Evolutionary conservation across 2,888 invertebrate genomes (phyloP).

Genomic region (Cabera pusaria): DNA sequence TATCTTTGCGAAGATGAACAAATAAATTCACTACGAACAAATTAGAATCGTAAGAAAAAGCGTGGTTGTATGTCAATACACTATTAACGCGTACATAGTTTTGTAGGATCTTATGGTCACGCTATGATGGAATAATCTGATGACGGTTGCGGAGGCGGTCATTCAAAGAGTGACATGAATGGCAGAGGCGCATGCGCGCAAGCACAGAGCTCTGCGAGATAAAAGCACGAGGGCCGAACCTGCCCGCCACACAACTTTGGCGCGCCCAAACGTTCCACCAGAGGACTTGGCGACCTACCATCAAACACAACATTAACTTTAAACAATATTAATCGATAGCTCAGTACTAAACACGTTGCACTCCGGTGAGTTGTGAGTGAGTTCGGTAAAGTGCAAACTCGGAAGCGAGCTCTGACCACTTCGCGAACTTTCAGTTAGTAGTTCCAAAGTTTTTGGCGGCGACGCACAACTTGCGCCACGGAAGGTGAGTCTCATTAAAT

Average conservation of each 20-base stretch:
- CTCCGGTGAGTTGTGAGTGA: conserved; percentile 48
- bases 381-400: conserved; percentile 46
- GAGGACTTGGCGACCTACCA: conserved; percentile 55
- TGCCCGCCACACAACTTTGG: conserved; percentile 73
- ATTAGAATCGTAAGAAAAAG: too few relatives aligned
- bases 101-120: too few relatives aligned
- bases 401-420: conserved; percentile 37
- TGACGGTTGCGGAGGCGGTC: conserved; percentile 70
- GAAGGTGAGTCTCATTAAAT: conserved; percentile 46
- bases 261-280: conserved; percentile 71
- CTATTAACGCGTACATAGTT: too few relatives aligned
- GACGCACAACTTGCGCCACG: conserved; percentile 34
- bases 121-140: too few relatives aligned
- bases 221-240: conserved; percentile 69
- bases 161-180: conserved; percentile 77
- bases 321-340: conserved; percentile 34
- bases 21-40: too few relatives aligned
- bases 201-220: conserved; percentile 56
- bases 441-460: conserved; percentile 57
- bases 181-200: conserved; percentile 64
- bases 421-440: conserved; percentile 51
- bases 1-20: too few relatives aligned
- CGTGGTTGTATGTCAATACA: too few relatives aligned
- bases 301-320: conserved; percentile 36
- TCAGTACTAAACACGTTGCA: conserved; percentile 5